Conservation (phyloP, 1,140 invertebrate genomes). For the Cephus cinctus region DNA sequence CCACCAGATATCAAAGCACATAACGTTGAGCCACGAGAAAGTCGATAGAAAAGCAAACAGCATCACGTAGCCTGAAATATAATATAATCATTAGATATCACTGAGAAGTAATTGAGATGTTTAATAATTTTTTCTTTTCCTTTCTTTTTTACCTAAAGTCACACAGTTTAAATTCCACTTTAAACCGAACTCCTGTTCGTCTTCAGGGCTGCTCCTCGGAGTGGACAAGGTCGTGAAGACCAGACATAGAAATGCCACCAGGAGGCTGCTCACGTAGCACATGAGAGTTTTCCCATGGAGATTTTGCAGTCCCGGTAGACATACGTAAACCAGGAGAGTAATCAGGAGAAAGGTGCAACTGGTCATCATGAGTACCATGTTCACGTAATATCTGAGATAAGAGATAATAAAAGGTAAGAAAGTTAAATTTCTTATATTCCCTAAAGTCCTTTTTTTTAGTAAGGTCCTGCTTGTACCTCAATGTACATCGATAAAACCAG, state of each 20-base stretch:
- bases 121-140: slow-evolving; percentile 7
- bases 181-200: not conserved
- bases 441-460: too few species aligned
- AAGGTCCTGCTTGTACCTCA: too few species aligned
- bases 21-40: slow-evolving; percentile 72
- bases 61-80: slow-evolving; percentile 36
- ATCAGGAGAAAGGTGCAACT: slow-evolving; percentile 61
- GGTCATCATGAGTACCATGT: slow-evolving; percentile 16
- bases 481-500: too few species aligned
- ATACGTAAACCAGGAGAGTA: slow-evolving; percentile 66
- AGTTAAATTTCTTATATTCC: too few species aligned
- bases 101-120: slow-evolving; percentile 10
- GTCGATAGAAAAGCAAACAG: slow-evolving; percentile 58
- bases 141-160: not conserved
- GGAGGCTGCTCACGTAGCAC: slow-evolving; percentile 64
- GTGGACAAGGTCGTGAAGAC: slow-evolving; percentile 34
- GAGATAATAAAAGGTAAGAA: not conserved
- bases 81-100: slow-evolving; percentile 1
- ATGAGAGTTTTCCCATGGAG: slow-evolving; percentile 71
- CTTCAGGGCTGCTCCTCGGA: not conserved
- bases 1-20: slow-evolving; percentile 68
- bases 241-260: slow-evolving; percentile 62
- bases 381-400: slow-evolving; percentile 19
- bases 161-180: not conserved
- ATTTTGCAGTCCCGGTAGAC: slow-evolving; percentile 63